Conservation (phyloP, 2,113 vertebrate species). For the Melanerpes aurifrons region DNA sequence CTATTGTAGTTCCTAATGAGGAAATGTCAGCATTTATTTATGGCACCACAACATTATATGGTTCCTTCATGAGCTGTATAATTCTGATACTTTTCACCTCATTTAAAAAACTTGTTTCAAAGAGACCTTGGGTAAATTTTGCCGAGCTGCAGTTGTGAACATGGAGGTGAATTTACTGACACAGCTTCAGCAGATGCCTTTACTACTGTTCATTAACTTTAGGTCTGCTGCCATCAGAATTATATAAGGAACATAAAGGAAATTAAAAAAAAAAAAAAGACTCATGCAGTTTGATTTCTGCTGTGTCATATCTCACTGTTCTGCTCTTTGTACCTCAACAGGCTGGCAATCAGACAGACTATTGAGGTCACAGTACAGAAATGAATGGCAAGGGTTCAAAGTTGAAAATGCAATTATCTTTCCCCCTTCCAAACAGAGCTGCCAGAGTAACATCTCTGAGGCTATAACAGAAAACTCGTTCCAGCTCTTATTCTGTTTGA, state of each 20-base stretch:
- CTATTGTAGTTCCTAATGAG: constrained; percentile 16
- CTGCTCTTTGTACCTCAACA: constrained; percentile 6
- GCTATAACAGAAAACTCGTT: constrained; percentile 6
- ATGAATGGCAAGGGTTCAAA: constrained; percentile 27
- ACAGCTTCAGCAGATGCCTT: constrained; percentile 51
- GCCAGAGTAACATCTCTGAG: background rate
- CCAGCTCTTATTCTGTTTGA: constrained; percentile 24
- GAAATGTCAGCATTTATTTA: constrained; percentile 32
- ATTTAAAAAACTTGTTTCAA: constrained; percentile 46
- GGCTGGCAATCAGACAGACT: constrained; percentile 4
- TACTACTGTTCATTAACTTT: constrained; percentile 65
- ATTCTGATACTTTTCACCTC: constrained; percentile 13
- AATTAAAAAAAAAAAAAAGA: constrained; percentile 39
- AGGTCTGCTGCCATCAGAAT: constrained; percentile 38
- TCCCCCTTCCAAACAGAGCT: constrained; percentile 28
- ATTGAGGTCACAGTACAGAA: constrained; percentile 28
- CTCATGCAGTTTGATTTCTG: constrained; percentile 58
- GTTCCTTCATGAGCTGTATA: constrained; percentile 38
- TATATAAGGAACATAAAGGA: constrained; percentile 56
- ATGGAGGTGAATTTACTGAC: constrained; percentile 34
- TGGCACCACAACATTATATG: background rate
- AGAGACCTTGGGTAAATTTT: constrained; percentile 52
- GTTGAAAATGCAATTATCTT: constrained; percentile 55
- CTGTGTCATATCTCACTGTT: constrained; percentile 50
- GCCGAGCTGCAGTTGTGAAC: background rate